Base-by-base conservation (phyloP, 1,140 invertebrate species). In the Sogatella furcifera region DNA sequence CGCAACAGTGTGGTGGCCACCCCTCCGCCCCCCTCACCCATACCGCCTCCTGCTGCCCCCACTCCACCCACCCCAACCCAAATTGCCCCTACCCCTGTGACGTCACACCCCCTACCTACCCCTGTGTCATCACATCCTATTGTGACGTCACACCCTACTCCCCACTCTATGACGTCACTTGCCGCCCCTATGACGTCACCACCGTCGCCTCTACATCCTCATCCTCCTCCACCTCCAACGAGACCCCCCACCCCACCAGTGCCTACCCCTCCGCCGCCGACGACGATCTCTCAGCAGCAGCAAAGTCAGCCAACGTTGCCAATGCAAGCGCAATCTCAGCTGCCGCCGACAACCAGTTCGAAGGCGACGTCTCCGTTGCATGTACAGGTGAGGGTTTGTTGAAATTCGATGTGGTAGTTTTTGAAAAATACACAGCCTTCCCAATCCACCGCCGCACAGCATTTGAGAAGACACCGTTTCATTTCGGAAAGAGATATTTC, bases 321-420 rank as follows among this genome's bases (percentile, higher is more conserved):
- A 1, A 5, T 10, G 11, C 55, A 5, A n/a, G 1, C 31, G 8
- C 55, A 38, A 4, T 9, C n/a, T 5, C 55, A 31, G 46, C 19
- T 49, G 9, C 60, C 62, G n/a, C 62, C 65, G 46, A 56, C 61
- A 17, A 66, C 64, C 14, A 59, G 55, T 41, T 63, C 62, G 34
- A 66, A 66, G 57, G 62, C 65, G 13, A 67, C 66, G 1, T 67
- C 66, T 21, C 66, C 66, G 1, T 38, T 67, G 9, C 65, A 66
- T 57, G 66, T 67, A n/a, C 66, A 67, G 57, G 66, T 67, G 24
- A 28, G 24, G 6, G n/a, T n/a, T n/a, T n/a, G n/a, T n/a, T n/a
- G n/a, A 28, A 6, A 28, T 28, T 28, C 24, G 2, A 6, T 28
- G n/a, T n/a, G n/a, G n/a, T n/a, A n/a, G n/a, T n/a, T n/a, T n/a